These are phyloP conservation scores for Zele albiditarsus DNA, from an alignment of 2,888 invertebrate species.

Conservation along the genomic window DNA sequence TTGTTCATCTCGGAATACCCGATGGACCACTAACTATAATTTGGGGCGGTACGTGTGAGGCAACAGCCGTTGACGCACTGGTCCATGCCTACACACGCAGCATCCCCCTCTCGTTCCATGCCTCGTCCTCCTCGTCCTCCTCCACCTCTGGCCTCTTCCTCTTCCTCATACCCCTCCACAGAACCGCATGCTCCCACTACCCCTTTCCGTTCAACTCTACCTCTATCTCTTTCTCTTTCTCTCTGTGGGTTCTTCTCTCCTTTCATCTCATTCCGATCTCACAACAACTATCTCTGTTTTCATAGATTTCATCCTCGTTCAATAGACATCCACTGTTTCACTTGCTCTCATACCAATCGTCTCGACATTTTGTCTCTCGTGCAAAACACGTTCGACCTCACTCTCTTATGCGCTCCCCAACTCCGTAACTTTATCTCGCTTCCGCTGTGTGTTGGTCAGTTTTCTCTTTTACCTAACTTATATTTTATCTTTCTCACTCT, in stretches of 20 bases:
- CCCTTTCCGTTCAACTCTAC: constrained; percentile 53
- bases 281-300: constrained; percentile 32
- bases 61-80: constrained; percentile 74
- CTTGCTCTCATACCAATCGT: constrained; percentile 49
- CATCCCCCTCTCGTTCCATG: constrained; percentile 49
- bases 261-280: constrained; percentile 41
- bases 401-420: constrained; percentile 27
- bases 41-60: constrained; percentile 72
- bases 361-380: constrained; percentile 15
- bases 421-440: constrained; percentile 2
- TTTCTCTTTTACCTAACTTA: constrained; percentile 32
- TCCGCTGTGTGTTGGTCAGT: constrained; percentile 21
- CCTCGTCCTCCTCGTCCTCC: constrained; percentile 67
- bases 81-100: constrained; percentile 73
- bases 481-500: constrained; percentile 46
- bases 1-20: constrained; percentile 54
- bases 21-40: constrained; percentile 69
- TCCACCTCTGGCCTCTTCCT: constrained; percentile 61
- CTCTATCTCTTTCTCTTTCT: constrained; percentile 59
- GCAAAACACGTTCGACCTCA: constrained; percentile 30
- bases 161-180: constrained; percentile 57
- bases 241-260: constrained; percentile 52
- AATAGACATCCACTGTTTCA: constrained; percentile 49
- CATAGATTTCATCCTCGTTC: constrained; percentile 47
- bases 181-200: constrained; percentile 47